Conservation (phyloP, 1,140 invertebrate genomes). For the Drosophila aff. region DNA sequence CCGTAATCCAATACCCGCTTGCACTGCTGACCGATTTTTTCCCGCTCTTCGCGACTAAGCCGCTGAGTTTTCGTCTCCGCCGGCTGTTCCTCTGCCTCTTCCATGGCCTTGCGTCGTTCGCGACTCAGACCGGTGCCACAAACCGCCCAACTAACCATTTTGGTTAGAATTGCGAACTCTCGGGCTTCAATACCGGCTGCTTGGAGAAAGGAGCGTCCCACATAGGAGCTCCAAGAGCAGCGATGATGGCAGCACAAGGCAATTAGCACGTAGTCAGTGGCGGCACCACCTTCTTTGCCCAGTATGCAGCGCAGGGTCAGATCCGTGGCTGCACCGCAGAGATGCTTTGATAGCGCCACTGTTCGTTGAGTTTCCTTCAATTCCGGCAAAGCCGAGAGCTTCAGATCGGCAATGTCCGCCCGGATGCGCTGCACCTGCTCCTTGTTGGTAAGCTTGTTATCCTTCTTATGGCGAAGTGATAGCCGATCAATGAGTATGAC, state of each 20-base stretch:
- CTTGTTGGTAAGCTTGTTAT: constrained; percentile 88
- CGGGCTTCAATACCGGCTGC: constrained; percentile 86
- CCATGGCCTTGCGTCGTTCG: constrained; percentile 82
- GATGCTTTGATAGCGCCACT: constrained; percentile 93
- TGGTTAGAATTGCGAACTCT: constrained; percentile 92
- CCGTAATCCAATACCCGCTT: constrained; percentile 92
- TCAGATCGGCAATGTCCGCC: constrained; percentile 91
- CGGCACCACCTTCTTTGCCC: constrained; percentile 61
- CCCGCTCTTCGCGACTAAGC: constrained; percentile 86
- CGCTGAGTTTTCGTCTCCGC: constrained; percentile 65
- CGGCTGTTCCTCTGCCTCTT: constrained; percentile 65
- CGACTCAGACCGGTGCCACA: constrained; percentile 89
- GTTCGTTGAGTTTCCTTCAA: constrained; percentile 85
- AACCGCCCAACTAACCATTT: constrained; percentile 94
- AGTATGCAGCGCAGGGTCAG: constrained; percentile 88
- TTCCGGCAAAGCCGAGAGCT: constrained; percentile 87
- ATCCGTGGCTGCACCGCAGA: constrained; percentile 94
- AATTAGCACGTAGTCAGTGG: constrained; percentile 88
- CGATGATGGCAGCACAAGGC: constrained; percentile 96
- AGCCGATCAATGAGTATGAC: constrained; percentile 92
- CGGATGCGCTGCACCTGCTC: constrained; percentile 87
- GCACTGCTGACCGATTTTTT: constrained; percentile 89
- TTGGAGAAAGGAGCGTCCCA: constrained; percentile 88
- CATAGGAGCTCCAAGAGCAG: constrained; percentile 90
- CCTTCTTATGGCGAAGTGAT: constrained; percentile 92